A percentile compares a stretch with the other conserved stretches of the same genome.
These are phyloP conservation scores for Opisthocomus hoazin DNA, from an alignment of 2,113 vertebrate genomes.

Conservation along the genomic window DNA sequence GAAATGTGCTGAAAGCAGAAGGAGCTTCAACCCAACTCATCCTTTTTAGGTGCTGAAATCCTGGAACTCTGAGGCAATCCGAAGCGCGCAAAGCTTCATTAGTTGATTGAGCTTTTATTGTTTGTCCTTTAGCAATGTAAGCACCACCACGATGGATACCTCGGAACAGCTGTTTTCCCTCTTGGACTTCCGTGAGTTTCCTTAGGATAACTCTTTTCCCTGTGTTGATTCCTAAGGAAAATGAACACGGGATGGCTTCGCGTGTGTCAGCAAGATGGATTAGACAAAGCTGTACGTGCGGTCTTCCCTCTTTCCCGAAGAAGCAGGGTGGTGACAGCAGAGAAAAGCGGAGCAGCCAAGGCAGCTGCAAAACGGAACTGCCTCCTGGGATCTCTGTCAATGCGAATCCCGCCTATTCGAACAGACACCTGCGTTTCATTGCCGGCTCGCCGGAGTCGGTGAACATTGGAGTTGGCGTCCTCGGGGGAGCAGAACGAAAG, in stretches of 20 bases:
- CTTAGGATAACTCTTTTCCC: not conserved
- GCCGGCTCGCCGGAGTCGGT: not conserved
- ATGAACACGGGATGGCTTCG: rapidly evolving
- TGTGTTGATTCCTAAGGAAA: not conserved
- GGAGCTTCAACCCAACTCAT: not conserved
- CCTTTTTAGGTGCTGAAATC: not conserved
- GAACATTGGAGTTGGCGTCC: not conserved
- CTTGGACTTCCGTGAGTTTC: not conserved
- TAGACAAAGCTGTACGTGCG: rapidly evolving
- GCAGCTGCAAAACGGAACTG: not conserved
- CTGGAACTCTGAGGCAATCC: not conserved
- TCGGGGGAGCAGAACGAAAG: not conserved
- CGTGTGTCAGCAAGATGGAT: not conserved
- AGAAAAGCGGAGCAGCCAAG: not conserved
- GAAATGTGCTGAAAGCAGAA: not conserved
- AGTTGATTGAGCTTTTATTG: not conserved
- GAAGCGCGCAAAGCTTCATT: not conserved
- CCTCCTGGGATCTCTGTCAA: not conserved
- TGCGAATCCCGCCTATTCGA: rapidly evolving
- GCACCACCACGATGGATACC: not conserved
- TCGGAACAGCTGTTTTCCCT: not conserved
- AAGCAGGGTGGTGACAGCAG: not conserved
- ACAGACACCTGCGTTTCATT: not conserved
- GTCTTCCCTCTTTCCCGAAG: not conserved
- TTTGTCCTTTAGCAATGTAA: not conserved